A percentile compares a stretch with the other conserved stretches of the same genome.
phyloP scores from a whole-genome alignment of 2,113 vertebrate genomes.

The Mus pahari region DNA sequence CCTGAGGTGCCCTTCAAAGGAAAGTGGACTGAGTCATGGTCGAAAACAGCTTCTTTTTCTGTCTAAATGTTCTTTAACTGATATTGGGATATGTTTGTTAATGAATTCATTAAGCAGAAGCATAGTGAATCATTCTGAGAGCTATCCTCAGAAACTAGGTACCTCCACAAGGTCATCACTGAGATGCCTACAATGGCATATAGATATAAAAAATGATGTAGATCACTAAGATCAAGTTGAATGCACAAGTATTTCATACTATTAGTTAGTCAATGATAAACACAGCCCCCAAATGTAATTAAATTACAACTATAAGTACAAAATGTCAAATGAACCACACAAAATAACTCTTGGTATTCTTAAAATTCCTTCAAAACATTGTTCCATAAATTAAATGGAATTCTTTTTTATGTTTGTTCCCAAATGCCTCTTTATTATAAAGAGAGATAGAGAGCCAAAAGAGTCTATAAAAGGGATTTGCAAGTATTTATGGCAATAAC shows the following conservation, averaged over 20 bases:
- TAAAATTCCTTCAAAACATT: background rate
- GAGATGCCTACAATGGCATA: background rate
- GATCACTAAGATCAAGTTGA: constrained; percentile 48
- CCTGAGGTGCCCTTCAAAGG: background rate
- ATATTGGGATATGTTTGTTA: background rate
- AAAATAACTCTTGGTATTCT: background rate
- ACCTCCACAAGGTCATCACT: background rate
- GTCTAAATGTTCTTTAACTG: background rate
- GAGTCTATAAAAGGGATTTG: background rate
- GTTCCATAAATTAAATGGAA: constrained; percentile 42
- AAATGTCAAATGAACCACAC: constrained; percentile 1
- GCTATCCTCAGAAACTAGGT: background rate
- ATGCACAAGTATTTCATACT: constrained; percentile 10
- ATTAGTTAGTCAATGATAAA: constrained; percentile 48
- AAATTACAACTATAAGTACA: constrained; percentile 51
- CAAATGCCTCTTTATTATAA: background rate
- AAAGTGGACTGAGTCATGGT: background rate
- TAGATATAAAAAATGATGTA: constrained; percentile 23
- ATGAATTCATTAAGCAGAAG: constrained; percentile 28
- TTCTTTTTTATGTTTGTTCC: background rate
- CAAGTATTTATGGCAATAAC: background rate
- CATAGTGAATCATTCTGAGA: background rate
- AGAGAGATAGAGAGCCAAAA: background rate
- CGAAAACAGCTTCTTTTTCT: background rate
- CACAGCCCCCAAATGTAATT: constrained; percentile 49